A percentile compares a stretch with the other conserved stretches of the same genome.
Conservation (phyloP, 2,113 vertebrate genomes). For the Pavo muticus region DNA sequence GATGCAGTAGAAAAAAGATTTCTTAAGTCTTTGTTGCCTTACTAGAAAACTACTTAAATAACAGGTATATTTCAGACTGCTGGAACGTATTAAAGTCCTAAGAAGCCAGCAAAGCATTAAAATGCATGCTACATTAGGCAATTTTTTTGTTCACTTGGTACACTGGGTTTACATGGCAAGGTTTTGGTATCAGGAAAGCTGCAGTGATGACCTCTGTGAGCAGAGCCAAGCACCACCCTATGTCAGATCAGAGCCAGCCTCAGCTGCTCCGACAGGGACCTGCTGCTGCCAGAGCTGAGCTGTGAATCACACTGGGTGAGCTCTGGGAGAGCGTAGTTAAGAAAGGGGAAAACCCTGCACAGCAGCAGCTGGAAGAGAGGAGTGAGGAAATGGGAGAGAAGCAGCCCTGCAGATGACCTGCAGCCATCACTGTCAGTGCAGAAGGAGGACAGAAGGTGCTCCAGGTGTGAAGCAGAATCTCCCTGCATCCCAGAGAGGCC, state of each 20-base stretch:
- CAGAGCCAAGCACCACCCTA: neutral
- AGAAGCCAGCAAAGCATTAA: neutral
- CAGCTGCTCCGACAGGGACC: too few species aligned
- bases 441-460: too few species aligned
- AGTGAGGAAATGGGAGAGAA: neutral
- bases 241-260: neutral
- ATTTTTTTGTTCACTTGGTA: neutral
- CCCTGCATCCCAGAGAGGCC: too few species aligned
- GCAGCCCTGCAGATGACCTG: neutral
- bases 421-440: neutral
- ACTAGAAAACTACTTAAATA: neutral
- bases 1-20: neutral
- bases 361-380: neutral
- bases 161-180: neutral
- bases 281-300: too few species aligned
- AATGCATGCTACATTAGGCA: neutral
- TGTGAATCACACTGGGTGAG: neutral
- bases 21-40: neutral
- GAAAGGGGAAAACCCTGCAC: neutral
- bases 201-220: neutral
- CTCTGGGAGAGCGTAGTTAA: neutral
- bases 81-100: neutral
- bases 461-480: neutral
- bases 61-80: neutral
- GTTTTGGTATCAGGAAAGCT: neutral